Evolutionary conservation across 2,113 vertebrate genomes (phyloP).

Genomic region (Maccullochella peelii): DNA sequence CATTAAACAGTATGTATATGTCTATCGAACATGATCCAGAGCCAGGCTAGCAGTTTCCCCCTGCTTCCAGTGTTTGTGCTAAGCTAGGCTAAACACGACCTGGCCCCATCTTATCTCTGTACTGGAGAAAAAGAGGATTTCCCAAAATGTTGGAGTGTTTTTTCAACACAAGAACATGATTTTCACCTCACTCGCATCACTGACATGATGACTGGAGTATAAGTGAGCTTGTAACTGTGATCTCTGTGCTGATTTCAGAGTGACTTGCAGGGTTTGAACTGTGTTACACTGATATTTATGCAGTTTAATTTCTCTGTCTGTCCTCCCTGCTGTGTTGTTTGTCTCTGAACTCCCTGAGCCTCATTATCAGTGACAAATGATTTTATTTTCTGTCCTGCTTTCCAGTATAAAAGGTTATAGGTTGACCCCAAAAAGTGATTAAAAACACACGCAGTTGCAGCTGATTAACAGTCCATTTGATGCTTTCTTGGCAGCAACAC

Average conservation of each 20-base stretch:
- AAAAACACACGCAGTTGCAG: neutral
- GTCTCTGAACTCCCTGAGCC: constrained; percentile 39
- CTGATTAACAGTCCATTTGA: neutral
- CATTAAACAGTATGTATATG: too few relatives aligned
- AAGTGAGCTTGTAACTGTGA: too few relatives aligned
- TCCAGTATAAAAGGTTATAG: constrained; percentile 6
- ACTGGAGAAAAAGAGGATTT: too few relatives aligned
- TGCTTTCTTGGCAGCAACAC: neutral
- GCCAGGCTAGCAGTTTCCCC: too few relatives aligned
- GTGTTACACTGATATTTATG: neutral
- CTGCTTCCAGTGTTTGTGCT: too few relatives aligned
- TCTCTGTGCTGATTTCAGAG: neutral
- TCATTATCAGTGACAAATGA: constrained; percentile 37
- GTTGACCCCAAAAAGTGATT: neutral
- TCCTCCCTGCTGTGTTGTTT: constrained; percentile 18
- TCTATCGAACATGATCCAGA: too few relatives aligned
- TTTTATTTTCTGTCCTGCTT: constrained; percentile 2
- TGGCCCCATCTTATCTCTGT: too few relatives aligned
- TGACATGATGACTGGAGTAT: too few relatives aligned
- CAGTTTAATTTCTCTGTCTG: neutral
- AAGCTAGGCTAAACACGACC: too few relatives aligned
- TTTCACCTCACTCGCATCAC: too few relatives aligned
- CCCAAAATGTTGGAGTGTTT: too few relatives aligned
- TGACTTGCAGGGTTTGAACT: neutral
- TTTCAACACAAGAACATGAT: too few relatives aligned